These are phyloP conservation scores for Neomonachus schauinslandi DNA, from an alignment of 2,113 vertebrate genomes.

Conservation along the genomic window DNA sequence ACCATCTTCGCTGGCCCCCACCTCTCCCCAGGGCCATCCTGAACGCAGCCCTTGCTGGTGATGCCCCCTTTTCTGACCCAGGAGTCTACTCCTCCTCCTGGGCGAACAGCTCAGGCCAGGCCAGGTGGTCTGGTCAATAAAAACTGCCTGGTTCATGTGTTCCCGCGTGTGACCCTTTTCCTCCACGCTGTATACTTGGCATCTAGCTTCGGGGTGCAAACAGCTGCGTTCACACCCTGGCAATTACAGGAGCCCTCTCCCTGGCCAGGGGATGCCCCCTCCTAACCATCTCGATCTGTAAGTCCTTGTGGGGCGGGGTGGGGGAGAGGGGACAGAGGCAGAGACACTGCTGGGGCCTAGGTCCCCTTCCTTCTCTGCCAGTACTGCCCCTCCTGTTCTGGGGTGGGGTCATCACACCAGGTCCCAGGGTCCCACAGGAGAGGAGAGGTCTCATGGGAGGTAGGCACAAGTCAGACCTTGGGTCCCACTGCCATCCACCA, in stretches of 20 bases:
- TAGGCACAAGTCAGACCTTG: not conserved
- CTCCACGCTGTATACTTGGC: not conserved
- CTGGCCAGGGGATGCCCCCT: not conserved
- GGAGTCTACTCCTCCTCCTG: too few relatives aligned
- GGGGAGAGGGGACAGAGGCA: not conserved
- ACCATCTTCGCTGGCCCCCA: not conserved
- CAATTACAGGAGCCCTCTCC: slow-evolving; percentile 47
- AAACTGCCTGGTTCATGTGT: not conserved
- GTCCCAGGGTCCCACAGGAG: not conserved
- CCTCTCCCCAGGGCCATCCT: not conserved
- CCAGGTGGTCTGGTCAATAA: slow-evolving; percentile 53
- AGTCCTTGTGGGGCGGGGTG: not conserved
- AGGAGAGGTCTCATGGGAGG: not conserved
- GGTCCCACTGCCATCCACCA: not conserved
- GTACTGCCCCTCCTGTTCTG: not conserved
- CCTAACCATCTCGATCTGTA: not conserved
- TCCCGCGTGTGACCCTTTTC: not conserved
- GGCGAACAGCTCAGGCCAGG: not conserved
- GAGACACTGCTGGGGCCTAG: not conserved
- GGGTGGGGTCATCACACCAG: not conserved
- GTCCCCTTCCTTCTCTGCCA: not conserved
- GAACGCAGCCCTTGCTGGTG: not conserved
- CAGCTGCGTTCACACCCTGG: not conserved
- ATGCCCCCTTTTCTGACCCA: not conserved
- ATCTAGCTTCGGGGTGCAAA: not conserved